These are phyloP conservation scores for Cryptocephalus moraei DNA, from an alignment of 2,888 invertebrate species.

Conservation along the genomic window DNA sequence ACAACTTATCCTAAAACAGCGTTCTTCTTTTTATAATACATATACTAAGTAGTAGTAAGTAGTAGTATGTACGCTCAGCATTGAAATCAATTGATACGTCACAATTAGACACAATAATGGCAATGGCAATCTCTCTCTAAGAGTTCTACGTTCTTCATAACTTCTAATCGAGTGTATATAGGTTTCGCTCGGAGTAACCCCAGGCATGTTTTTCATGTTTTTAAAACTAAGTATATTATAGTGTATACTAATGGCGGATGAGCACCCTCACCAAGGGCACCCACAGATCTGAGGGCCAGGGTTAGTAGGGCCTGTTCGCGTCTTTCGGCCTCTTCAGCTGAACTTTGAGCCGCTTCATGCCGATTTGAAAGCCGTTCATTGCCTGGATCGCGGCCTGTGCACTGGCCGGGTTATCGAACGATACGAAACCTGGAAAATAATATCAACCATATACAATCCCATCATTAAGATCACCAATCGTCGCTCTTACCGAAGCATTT, in stretches of 20 bases:
- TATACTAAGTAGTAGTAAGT: too few species aligned
- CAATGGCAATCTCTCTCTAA: too few species aligned
- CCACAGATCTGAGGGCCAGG: constrained; percentile 37
- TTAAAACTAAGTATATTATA: constrained; percentile 21
- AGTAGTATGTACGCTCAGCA: too few species aligned
- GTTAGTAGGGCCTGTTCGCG: constrained; percentile 96
- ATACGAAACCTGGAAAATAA: constrained; percentile 81
- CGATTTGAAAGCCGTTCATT: constrained; percentile 99
- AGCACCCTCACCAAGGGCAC: constrained; percentile 27
- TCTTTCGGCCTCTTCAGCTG: constrained; percentile 99
- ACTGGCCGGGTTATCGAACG: constrained; percentile 97
- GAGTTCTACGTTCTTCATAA: constrained; percentile 9
- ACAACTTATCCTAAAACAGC: too few species aligned
- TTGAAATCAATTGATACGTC: too few species aligned
- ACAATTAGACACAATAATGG: too few species aligned
- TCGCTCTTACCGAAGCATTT: constrained; percentile 93
- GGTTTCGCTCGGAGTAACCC: constrained; percentile 21
- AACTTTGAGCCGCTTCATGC: constrained; percentile 99
- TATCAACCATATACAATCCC: neutral
- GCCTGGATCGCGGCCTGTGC: constrained; percentile 98
- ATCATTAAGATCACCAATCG: neutral
- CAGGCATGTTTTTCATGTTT: constrained; percentile 22
- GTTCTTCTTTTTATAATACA: too few species aligned
- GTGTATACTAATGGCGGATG: constrained; percentile 30
- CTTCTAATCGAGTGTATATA: neutral